Percentiles rank a stretch among this genome's conserved stretches.
Conservation (phyloP, 2,888 invertebrate species). For the Agrochola lota region DNA sequence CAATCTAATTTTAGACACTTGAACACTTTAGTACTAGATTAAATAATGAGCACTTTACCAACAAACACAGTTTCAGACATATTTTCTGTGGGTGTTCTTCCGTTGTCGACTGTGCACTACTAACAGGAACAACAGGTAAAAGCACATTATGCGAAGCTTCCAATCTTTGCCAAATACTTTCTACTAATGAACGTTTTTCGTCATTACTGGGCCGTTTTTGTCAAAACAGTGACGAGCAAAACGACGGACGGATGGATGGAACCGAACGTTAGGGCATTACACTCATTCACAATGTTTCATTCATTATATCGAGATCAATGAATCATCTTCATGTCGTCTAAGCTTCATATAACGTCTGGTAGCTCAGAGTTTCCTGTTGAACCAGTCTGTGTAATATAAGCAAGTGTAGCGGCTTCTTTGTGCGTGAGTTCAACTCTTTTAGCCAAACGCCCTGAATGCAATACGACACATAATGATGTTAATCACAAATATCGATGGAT, state of each 20-base stretch:
- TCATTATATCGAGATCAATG: slow-evolving; percentile 76
- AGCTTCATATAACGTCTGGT: slow-evolving; percentile 61
- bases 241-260: slow-evolving; percentile 68
- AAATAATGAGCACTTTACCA: slow-evolving; percentile 78
- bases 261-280: slow-evolving; percentile 77
- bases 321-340: slow-evolving; percentile 69
- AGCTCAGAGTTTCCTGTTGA: slow-evolving; percentile 61
- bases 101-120: slow-evolving; percentile 81
- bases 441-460: slow-evolving; percentile 23
- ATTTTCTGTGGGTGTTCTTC: slow-evolving; percentile 78
- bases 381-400: slow-evolving; percentile 59
- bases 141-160: slow-evolving; percentile 76
- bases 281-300: slow-evolving; percentile 74
- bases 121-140: slow-evolving; percentile 78
- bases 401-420: slow-evolving; percentile 44
- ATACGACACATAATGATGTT: slow-evolving; percentile 35
- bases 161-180: slow-evolving; percentile 84
- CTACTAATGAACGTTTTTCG: slow-evolving; percentile 80
- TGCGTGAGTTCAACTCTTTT: slow-evolving; percentile 23
- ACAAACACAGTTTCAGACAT: slow-evolving; percentile 84
- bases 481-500: slow-evolving; percentile 40
- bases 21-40: slow-evolving; percentile 32
- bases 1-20: slow-evolving; percentile 39
- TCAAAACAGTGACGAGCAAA: slow-evolving; percentile 66
- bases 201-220: slow-evolving; percentile 75